phyloP scores from a whole-genome alignment of 2,113 vertebrate genomes.

The Colaptes auratus region DNA sequence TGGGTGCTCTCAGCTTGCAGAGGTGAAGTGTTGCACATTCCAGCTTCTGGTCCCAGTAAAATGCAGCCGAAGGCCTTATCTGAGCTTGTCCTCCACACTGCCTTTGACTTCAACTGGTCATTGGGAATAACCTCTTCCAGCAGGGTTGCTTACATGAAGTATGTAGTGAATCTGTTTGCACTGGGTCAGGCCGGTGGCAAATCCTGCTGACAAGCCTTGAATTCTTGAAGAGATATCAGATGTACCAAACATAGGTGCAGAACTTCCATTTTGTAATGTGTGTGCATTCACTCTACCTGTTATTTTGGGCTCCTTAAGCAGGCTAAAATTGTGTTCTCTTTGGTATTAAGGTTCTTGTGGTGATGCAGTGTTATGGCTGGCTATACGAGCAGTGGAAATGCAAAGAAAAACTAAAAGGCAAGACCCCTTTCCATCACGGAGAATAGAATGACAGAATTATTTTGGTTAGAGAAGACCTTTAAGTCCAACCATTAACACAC shows the following conservation, averaged over 20 bases:
- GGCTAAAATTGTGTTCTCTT: not conserved
- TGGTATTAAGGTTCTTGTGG: not conserved
- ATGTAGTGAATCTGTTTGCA: not conserved
- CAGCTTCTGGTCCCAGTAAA: not conserved
- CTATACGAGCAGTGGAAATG: not conserved
- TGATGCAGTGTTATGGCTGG: not conserved
- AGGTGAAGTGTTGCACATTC: not conserved
- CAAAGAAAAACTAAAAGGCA: not conserved
- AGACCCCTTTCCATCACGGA: not conserved
- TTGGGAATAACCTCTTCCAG: not conserved
- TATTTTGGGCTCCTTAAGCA: not conserved
- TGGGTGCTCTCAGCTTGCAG: not conserved
- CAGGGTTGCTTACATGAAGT: not conserved
- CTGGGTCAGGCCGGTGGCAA: not conserved
- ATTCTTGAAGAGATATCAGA: not conserved
- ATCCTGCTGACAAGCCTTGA: not conserved
- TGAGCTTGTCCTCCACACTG: not conserved
- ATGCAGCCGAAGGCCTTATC: not conserved
- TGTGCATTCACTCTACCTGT: not conserved
- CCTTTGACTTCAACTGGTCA: not conserved
- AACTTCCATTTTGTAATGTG: accelerated
- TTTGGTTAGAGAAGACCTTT: not conserved
- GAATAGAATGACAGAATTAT: not conserved
- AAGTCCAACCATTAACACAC: too few species aligned
- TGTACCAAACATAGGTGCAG: not conserved